Conservation (phyloP, 2,888 invertebrate genomes). For the Minunthozetes semirufus region DNA sequence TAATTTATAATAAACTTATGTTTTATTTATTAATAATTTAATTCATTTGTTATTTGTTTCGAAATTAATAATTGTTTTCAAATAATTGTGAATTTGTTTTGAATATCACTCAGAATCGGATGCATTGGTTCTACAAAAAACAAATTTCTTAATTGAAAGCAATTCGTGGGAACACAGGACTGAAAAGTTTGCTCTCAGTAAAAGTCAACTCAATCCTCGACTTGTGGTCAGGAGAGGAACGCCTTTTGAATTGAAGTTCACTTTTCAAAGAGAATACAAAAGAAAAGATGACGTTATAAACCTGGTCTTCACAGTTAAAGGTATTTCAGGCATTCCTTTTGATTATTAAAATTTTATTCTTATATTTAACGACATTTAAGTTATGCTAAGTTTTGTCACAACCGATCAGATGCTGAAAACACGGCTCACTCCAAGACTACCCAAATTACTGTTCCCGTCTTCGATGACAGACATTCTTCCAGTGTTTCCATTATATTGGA, state of each 20-base stretch:
- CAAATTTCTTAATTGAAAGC: constrained; percentile 64
- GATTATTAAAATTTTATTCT: not conserved
- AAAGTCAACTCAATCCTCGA: constrained; percentile 49
- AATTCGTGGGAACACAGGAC: constrained; percentile 74
- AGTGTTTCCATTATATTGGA: constrained; percentile 25
- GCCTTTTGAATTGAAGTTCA: constrained; percentile 44
- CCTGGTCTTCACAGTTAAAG: constrained; percentile 44
- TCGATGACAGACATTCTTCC: constrained; percentile 30
- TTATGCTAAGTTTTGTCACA: not conserved
- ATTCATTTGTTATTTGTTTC: not conserved
- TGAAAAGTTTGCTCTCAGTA: constrained; percentile 67
- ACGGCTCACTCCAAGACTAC: constrained; percentile 31
- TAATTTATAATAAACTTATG: not conserved
- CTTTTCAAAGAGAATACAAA: constrained; percentile 44
- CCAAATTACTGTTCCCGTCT: constrained; percentile 35
- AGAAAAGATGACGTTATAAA: constrained; percentile 44
- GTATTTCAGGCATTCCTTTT: constrained; percentile 35
- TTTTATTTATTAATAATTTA: not conserved
- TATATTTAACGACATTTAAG: not conserved
- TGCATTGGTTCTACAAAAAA: constrained; percentile 62
- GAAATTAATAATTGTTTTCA: not conserved
- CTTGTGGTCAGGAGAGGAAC: constrained; percentile 46
- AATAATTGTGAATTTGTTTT: not conserved
- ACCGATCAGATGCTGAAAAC: constrained; percentile 32
- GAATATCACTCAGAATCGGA: constrained; percentile 24